A percentile compares a stretch with the other conserved stretches of the same genome.
phyloP scores from a whole-genome alignment of 2,113 vertebrate genomes.

The Cephalopterus ornatus region DNA sequence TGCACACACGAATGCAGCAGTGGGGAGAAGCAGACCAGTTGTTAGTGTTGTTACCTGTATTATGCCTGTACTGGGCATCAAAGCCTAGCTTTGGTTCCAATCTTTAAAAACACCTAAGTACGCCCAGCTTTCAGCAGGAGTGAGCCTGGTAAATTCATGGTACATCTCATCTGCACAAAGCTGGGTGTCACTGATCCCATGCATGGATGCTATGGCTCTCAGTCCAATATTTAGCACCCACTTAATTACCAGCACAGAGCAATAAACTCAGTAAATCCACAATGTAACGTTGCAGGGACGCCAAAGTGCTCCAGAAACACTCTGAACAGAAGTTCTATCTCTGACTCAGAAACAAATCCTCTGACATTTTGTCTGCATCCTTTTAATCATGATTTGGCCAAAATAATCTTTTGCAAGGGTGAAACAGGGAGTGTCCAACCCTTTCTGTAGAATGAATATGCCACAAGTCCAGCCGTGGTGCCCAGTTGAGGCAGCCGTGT shows the following conservation, averaged over 20 bases:
- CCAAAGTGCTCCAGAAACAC: neutral
- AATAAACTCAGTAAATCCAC: neutral
- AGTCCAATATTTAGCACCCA: neutral
- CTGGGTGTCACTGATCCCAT: neutral
- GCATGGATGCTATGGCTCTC: neutral
- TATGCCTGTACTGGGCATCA: neutral
- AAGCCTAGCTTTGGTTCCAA: neutral
- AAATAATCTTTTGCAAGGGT: neutral
- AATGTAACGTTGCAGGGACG: neutral
- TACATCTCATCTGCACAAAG: neutral
- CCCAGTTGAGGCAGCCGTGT: neutral
- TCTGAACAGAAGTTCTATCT: neutral
- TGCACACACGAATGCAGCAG: neutral
- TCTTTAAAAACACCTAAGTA: neutral
- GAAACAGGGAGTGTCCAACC: neutral
- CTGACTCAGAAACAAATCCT: conserved; percentile 45
- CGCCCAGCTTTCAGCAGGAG: neutral
- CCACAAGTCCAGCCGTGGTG: neutral
- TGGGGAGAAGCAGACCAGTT: neutral
- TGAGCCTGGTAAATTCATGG: too few relatives aligned
- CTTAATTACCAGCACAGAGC: neutral
- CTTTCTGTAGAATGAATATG: neutral
- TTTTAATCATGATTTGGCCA: conserved; percentile 25
- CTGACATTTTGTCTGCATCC: conserved; percentile 11
- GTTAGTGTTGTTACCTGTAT: neutral